Evolutionary conservation across 2,113 vertebrate species (phyloP).

Genomic region (Lichenostomus cassidix): DNA sequence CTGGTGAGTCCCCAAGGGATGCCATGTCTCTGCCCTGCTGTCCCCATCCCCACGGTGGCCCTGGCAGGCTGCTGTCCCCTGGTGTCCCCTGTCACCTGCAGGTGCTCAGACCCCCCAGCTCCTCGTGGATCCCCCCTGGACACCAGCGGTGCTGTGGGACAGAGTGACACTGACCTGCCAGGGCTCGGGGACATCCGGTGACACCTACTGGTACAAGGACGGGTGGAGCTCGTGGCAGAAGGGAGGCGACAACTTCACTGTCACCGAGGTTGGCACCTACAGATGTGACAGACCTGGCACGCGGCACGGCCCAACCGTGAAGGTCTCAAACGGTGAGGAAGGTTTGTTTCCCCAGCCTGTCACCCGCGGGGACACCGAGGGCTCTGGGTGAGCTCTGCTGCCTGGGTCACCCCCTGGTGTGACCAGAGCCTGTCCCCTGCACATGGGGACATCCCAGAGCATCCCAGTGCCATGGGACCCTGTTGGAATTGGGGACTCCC

Average conservation of each 20-base stretch:
- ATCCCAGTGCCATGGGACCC: no score
- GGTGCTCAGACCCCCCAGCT: background rate
- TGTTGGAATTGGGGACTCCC: background rate
- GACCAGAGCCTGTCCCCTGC: background rate
- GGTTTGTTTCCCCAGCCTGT: background rate
- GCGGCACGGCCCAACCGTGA: rapidly evolving
- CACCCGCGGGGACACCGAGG: no score
- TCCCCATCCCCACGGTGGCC: no score
- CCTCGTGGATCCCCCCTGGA: background rate
- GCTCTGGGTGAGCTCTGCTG: no score
- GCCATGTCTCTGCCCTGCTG: no score
- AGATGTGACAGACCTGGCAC: rapidly evolving
- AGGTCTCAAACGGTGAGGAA: background rate
- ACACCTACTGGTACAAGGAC: background rate
- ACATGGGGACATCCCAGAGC: background rate
- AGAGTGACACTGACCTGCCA: background rate
- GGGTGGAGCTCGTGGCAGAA: rapidly evolving
- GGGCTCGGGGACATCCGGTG: rapidly evolving
- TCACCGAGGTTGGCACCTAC: background rate
- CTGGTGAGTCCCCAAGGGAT: no score
- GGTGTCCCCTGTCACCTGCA: background rate
- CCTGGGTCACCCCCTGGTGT: background rate
- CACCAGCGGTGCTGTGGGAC: rapidly evolving
- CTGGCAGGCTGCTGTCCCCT: background rate
- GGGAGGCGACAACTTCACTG: rapidly evolving